A percentile compares a stretch with the other conserved stretches of the same genome.
Conservation (phyloP, 2,113 vertebrate species). For the Tapirus terrestris region DNA sequence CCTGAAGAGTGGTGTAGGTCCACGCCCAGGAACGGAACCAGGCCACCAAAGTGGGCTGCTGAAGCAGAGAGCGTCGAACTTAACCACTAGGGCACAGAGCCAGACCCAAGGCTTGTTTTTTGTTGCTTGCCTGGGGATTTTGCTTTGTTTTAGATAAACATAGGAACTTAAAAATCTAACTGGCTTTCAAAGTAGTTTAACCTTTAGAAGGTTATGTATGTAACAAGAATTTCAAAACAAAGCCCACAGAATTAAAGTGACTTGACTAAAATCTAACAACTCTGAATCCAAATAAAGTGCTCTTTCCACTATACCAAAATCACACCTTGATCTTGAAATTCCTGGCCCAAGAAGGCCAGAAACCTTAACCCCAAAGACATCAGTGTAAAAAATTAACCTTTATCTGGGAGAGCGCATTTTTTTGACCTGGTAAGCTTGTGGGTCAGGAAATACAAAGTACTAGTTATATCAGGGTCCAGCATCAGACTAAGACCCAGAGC, state of each 20-base stretch:
- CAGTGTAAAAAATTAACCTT: slow-evolving; percentile 28
- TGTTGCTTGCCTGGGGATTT: neutral
- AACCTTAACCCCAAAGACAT: neutral
- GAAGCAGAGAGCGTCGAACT: too few relatives aligned
- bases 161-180: neutral
- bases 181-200: slow-evolving; percentile 37
- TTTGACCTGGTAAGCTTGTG: neutral
- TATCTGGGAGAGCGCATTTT: neutral
- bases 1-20: too few relatives aligned
- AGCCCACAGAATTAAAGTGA: neutral
- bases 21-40: too few relatives aligned
- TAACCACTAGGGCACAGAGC: too few relatives aligned
- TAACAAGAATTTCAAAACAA: slow-evolving; percentile 25
- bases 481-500: neutral
- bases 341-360: neutral
- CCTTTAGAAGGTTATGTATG: neutral
- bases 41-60: too few relatives aligned
- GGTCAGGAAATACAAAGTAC: neutral
- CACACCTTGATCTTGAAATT: neutral
- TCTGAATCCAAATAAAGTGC: neutral
- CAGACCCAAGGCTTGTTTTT: neutral
- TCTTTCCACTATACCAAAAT: neutral
- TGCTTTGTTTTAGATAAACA: neutral
- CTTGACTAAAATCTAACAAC: neutral
- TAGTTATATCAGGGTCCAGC: neutral